Conservation (phyloP, 2,888 invertebrate genomes). For the Barypeithes pellucidus region DNA sequence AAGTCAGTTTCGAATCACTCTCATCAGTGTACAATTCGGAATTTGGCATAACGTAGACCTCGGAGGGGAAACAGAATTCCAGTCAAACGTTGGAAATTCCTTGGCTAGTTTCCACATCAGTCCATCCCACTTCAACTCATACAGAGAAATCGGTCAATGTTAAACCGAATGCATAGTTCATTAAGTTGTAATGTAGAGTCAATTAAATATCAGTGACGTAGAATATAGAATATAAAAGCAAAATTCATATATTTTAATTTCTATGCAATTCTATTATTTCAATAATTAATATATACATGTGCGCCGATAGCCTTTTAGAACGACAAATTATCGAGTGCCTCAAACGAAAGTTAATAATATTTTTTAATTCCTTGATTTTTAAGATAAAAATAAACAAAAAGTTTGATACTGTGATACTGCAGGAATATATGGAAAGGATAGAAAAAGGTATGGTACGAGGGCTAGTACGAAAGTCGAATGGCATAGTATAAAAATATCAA, state of each 20-base stretch:
- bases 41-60: constrained; percentile 50
- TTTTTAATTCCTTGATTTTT: too few species aligned
- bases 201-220: constrained; percentile 46
- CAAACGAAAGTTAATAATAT: too few species aligned
- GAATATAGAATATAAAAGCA: background rate
- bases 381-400: too few species aligned
- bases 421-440: too few species aligned
- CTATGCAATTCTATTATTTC: too few species aligned
- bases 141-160: constrained; percentile 49
- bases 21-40: constrained; percentile 39
- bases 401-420: too few species aligned
- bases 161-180: constrained; percentile 60
- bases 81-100: constrained; percentile 54
- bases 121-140: constrained; percentile 47
- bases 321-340: too few species aligned
- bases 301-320: too few species aligned
- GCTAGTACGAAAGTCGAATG: too few species aligned
- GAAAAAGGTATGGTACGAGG: too few species aligned
- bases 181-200: constrained; percentile 57
- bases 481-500: too few species aligned
- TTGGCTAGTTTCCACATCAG: constrained; percentile 51
- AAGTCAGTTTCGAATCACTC: constrained; percentile 32
- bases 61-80: constrained; percentile 51
- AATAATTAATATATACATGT: too few species aligned
- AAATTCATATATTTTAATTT: background rate